These are phyloP conservation scores for Xiphophorus couchianus DNA, from an alignment of 2,113 vertebrate species.

Conservation along the genomic window DNA sequence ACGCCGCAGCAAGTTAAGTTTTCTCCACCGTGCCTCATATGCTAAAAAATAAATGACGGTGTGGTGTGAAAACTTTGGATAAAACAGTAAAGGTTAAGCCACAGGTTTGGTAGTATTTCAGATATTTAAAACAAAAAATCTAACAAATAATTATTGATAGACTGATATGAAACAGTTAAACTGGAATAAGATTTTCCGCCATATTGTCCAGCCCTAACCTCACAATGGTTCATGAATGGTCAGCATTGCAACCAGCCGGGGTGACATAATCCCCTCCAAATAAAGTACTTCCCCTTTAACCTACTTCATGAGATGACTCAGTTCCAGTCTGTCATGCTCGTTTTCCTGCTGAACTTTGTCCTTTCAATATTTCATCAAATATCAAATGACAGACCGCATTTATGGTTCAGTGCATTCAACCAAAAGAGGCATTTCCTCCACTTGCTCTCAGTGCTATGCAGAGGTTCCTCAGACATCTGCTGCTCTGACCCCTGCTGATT, in stretches of 20 bases:
- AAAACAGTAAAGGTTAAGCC: no score
- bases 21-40: no score
- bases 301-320: slow-evolving; percentile 39
- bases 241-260: background rate
- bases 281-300: slow-evolving; percentile 10
- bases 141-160: no score
- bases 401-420: slow-evolving; percentile 41
- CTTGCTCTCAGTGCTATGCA: slow-evolving; percentile 3
- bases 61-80: no score
- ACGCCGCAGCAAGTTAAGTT: no score
- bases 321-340: slow-evolving; percentile 18
- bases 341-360: slow-evolving; percentile 43
- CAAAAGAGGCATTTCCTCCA: slow-evolving; percentile 3
- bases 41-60: no score
- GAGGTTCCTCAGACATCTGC: background rate
- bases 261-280: slow-evolving; percentile 18
- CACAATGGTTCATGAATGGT: slow-evolving; percentile 14
- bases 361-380: slow-evolving; percentile 63
- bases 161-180: no score
- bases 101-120: no score
- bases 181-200: no score
- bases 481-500: slow-evolving; percentile 1
- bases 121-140: no score
- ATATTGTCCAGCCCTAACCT: no score
- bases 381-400: slow-evolving; percentile 63